phyloP scores from a whole-genome alignment of 2,888 invertebrate genomes.

The Mamestra brassicae region DNA sequence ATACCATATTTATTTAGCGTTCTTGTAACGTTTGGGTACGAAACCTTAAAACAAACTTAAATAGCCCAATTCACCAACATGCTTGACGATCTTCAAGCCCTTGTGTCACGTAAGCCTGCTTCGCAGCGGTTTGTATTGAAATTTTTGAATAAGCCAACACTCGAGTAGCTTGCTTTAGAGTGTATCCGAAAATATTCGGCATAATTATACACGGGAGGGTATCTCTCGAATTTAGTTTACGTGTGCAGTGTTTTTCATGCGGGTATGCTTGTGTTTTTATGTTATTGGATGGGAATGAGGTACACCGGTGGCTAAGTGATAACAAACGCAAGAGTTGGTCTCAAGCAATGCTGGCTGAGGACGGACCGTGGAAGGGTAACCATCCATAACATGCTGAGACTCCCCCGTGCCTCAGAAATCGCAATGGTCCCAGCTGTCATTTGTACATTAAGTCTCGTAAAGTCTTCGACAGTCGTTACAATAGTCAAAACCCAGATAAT shows the following conservation, averaged over 20 bases:
- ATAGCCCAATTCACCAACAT: neutral
- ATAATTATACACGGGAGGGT: slow-evolving; percentile 82
- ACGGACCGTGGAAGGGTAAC: too few species aligned
- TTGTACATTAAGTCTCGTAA: too few species aligned
- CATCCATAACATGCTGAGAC: too few species aligned
- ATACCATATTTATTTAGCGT: too few species aligned
- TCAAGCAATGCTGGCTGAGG: too few species aligned
- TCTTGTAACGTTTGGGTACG: neutral
- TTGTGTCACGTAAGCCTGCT: slow-evolving; percentile 75
- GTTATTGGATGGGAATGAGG: neutral
- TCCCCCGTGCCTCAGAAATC: too few species aligned
- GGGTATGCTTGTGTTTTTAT: slow-evolving; percentile 54
- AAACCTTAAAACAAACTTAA: neutral
- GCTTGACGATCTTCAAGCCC: slow-evolving; percentile 10
- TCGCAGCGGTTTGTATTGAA: slow-evolving; percentile 84
- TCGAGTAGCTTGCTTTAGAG: slow-evolving; percentile 81
- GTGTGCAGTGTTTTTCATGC: slow-evolving; percentile 60
- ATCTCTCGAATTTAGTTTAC: slow-evolving; percentile 76
- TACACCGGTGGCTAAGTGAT: neutral
- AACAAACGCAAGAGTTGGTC: too few species aligned
- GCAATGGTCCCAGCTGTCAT: too few species aligned
- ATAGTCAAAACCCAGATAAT: too few species aligned
- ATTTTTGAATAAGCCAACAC: slow-evolving; percentile 88
- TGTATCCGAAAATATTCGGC: slow-evolving; percentile 86
- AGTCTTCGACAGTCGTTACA: too few species aligned